Evolutionary conservation across 2,113 vertebrate species (phyloP), one percentile per base, ranked within the genome.

Genomic region (Pseudorhombus dupliciocellatus): DNA sequence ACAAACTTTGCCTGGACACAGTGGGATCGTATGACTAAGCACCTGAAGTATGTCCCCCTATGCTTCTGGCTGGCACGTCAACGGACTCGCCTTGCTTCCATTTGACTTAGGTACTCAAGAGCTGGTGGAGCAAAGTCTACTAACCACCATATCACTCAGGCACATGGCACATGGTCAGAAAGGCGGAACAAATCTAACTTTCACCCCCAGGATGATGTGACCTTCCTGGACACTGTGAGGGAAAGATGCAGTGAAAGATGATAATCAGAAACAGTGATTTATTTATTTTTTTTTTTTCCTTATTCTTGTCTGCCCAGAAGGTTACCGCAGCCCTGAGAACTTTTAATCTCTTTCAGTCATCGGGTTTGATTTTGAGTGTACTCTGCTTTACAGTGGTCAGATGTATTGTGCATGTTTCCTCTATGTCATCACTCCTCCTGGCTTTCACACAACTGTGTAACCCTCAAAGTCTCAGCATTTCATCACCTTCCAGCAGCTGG

Each of bases 1-100:
- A 90, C 84, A 91, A 90, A 89, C 79, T 70, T 75, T 34, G 66
- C 76, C 56, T 74, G 52, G 67, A 80, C 80, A 68, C 73, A 67
- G 79, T 71, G 81, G 69, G 75, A 86, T 68, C 46, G 58, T 84
- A 90, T 88, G 85, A 88, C 83, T 83, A 77, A 84, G 78, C 67
- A 4, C 46, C 73, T 85, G 40, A 85, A 83, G 70, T 80, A 88
- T 89, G 84, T 81, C 80, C 63, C 72, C 57, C 77, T 62, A 63
- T 59, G 76, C 58, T 81, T 30, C 73, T 79, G 77, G 56, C 66
- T 81, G 79, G 73, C 66, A 85, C 75, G 57, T 60, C 68, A 54
- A 69, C 70, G 71, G 71, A 66, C 77, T 66, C 44, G 63, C 57
- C 55, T 84, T 70, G 50, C 61, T 61, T 81, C 21, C 46, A 10